Base-by-base conservation (phyloP, 2,797 vertebrate genomes). In the Lindbergichthys nudifrons region DNA sequence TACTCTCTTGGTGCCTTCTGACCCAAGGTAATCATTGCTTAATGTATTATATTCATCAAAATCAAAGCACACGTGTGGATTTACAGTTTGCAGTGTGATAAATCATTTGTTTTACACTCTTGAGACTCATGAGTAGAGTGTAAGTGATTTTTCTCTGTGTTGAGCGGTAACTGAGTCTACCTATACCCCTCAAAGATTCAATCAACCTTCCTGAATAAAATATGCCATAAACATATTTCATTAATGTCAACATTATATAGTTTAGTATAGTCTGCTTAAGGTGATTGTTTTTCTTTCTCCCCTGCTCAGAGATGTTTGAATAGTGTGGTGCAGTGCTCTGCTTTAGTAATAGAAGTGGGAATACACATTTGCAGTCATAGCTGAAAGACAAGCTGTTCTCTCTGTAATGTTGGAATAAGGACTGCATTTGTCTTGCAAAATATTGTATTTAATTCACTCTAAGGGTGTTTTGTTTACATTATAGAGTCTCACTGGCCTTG, bases 281-380 rank as follows among this genome's bases (percentile, higher is more conserved):
- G 43, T 53, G 15, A 43, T 45, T 54, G 32, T 36, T 58, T 52
- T 73, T 74, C 18, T 48, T 68, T 46, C 45, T 32, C 19, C 8
- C 10, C 48, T 39, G 21, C 19, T 65, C 46, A 59, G 58, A 75
- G 18, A 56, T 52, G 62, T 73, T 58, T 77, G 39, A 73, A 73
- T 14, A 41, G 43, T 52, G 30, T 26, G 32, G 19, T 51, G 16
- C 13, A 21, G 39, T 36, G 39, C 16, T 83, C 58, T 82, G 65
- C 75, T 77, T 88, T 80, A 79, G 10, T 46, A 72, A 65, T 70
- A 45, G 19, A 67, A 53, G 16, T 39, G 18, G 26, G 19, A 70
- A 79, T 81, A 72, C 70, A 76, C 63, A 53, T 52, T 30, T 18
- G 10, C 15, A 46, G 43, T 69, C 52, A 36, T 50, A 51, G 32